Evolutionary conservation across 2,888 invertebrate genomes (phyloP), one percentile per base, ranked within the genome.

Genomic region (Saturnia japonica): DNA sequence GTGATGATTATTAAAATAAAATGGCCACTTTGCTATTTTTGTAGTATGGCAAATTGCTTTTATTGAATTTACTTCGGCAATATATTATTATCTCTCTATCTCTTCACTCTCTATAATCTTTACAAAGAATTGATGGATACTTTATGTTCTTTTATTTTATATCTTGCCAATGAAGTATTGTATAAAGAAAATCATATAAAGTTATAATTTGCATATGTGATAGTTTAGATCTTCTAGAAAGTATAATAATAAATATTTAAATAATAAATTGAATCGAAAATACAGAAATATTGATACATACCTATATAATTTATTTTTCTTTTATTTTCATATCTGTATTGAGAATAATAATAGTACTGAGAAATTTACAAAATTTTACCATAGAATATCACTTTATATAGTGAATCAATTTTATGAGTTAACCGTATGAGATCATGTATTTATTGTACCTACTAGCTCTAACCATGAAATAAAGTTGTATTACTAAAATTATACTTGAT

Each of bases 131-230:
- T 88, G 87, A 88, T 85, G 79, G 80, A 86, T 85, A 81, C 82
- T 82, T 84, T 85, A 82, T 82, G 64, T 64, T 64, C 40, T 82
- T 84, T 82, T 83, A 77, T 85, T 87, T 88, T 89, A 84, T 90
- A 85, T 94, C 94, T 94, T 94, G 94, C 94, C 94, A 94, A 89
- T 91, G 82, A 90, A 93, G 88, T 93, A 91, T 91, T 89, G 83
- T 88, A 85, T 85, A 88, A 84, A 84, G 79, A 85, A 85, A 85
- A 80, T 86, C 77, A 82, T 85, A 86, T 82, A 82, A 87, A 88
- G 86, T 86, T 88, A 85, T 85, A 84, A 85, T 87, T 87, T 89
- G 86, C 86, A 85, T 79, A 84, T 91, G 91, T 93, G 93, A 93
- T 93, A 92, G 89, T 79, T 84, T 90, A 92, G 91, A 93, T 92